Conservation (phyloP, 2,888 invertebrate genomes). For the Tipula helvola region DNA sequence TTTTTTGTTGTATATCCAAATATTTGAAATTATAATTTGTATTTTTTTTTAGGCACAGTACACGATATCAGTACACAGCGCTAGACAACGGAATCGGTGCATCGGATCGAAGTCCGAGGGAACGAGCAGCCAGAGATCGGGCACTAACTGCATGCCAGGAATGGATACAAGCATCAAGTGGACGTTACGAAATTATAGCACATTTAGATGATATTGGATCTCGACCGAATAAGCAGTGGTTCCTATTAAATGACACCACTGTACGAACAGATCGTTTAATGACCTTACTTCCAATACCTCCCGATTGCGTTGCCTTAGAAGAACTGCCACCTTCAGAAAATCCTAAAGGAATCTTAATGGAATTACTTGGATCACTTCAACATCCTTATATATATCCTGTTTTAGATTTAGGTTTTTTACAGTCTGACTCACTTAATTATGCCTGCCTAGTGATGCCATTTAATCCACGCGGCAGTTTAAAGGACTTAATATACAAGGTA, state of each 20-base stretch:
- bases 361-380: constrained; percentile 72
- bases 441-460: constrained; percentile 71
- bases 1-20: not conserved
- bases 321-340: constrained; percentile 46
- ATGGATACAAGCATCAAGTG: constrained; percentile 41
- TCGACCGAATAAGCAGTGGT: constrained; percentile 81
- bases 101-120: constrained; percentile 48
- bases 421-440: constrained; percentile 40
- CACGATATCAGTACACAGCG: constrained; percentile 50
- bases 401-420: constrained; percentile 67
- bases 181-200: constrained; percentile 64
- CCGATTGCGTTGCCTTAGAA: constrained; percentile 36
- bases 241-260: constrained; percentile 71
- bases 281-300: constrained; percentile 34
- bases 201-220: constrained; percentile 75
- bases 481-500: constrained; percentile 81
- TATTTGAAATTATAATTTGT: not conserved
- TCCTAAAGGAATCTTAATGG: constrained; percentile 56
- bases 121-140: constrained; percentile 50
- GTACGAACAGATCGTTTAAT: constrained; percentile 38
- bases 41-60: constrained; percentile 26
- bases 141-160: constrained; percentile 51
- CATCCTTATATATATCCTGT: constrained; percentile 90
- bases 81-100: constrained; percentile 45
- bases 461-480: constrained; percentile 72